Evolutionary conservation across 2,797 vertebrate species (phyloP).

Genomic region (Glossophaga mutica): DNA sequence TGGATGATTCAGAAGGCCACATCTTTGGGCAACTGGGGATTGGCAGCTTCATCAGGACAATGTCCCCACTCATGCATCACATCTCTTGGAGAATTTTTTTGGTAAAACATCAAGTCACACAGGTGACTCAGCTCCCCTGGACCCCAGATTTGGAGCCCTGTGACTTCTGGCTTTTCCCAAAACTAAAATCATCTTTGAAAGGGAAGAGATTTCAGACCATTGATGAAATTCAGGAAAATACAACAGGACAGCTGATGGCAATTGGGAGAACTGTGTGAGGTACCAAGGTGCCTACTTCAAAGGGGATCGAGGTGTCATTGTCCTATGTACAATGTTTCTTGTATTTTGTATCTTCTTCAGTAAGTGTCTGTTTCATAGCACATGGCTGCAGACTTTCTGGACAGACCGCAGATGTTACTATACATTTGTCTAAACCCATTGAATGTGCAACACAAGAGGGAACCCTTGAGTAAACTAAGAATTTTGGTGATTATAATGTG

Average conservation of each 20-base stretch:
- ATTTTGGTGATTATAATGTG: neutral
- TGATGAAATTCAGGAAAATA: neutral
- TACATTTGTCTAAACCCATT: neutral
- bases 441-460: neutral
- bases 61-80: neutral
- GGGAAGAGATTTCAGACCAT: neutral
- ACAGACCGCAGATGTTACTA: neutral
- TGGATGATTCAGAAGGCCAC: neutral
- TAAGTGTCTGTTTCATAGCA: neutral
- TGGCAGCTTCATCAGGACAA: neutral
- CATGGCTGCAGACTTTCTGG: neutral
- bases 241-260: neutral
- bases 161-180: neutral
- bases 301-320: neutral
- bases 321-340: neutral
- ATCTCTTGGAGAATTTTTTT: neutral
- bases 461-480: neutral
- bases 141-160: neutral
- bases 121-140: neutral
- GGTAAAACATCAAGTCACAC: neutral
- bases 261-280: neutral
- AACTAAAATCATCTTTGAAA: neutral
- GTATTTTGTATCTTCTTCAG: neutral
- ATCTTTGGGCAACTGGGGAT: neutral
- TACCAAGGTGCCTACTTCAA: neutral